phyloP scores from a whole-genome alignment of 2,888 invertebrate genomes.

The Lycocerus yunnanus region DNA sequence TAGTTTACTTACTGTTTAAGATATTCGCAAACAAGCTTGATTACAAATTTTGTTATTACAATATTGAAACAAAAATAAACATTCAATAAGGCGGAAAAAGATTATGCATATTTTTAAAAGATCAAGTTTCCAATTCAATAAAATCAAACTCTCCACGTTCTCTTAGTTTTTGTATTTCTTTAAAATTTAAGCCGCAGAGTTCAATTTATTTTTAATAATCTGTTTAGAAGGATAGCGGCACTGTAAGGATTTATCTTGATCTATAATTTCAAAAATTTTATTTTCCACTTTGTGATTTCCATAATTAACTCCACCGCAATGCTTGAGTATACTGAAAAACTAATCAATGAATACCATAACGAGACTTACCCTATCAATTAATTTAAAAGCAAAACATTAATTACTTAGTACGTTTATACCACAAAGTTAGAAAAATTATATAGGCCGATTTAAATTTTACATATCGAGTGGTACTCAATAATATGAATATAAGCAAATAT shows the following conservation, averaged over 20 bases:
- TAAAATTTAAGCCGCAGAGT: background rate
- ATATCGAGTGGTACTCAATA: background rate
- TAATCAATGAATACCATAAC: background rate
- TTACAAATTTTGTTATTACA: background rate
- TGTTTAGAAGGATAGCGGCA: background rate
- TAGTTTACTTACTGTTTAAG: background rate
- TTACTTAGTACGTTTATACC: too few relatives aligned
- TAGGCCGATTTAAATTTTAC: background rate
- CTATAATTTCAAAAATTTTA: background rate
- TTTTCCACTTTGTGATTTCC: background rate
- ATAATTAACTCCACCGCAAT: background rate
- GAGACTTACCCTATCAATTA: background rate
- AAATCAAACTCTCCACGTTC: background rate
- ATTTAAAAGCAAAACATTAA: background rate
- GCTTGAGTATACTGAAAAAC: background rate
- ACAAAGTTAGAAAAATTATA: too few relatives aligned
- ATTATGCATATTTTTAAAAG: background rate
- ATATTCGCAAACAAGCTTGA: background rate
- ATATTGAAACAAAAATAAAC: background rate
- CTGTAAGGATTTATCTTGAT: background rate
- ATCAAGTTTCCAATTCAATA: background rate
- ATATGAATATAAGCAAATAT: background rate
- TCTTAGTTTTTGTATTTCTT: background rate
- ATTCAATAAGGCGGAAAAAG: background rate
- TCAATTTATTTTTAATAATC: background rate